These are phyloP conservation scores for Nomada ferruginata DNA, from an alignment of 2,888 invertebrate species.

Conservation along the genomic window DNA sequence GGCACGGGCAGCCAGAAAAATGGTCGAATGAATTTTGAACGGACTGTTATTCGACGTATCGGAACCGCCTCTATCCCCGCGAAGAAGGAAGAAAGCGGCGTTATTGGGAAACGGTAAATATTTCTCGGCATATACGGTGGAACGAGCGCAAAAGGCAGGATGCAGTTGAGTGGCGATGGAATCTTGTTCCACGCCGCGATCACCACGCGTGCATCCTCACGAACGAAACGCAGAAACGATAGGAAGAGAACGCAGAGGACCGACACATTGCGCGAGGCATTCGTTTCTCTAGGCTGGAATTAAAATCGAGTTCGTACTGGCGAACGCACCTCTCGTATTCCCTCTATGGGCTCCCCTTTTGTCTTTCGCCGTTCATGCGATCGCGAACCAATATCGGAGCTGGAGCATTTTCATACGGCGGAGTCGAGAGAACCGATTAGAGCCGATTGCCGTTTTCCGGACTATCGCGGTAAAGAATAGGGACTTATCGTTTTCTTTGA, in stretches of 20 bases:
- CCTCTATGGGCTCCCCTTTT: neutral
- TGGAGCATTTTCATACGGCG: conserved; percentile 61
- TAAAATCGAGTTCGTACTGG: conserved; percentile 51
- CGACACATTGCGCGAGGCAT: conserved; percentile 5
- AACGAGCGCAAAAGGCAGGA: conserved; percentile 59
- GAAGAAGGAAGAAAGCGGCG: conserved; percentile 36
- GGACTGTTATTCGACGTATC: conserved; percentile 68
- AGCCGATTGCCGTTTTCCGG: conserved; percentile 52
- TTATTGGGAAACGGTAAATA: conserved; percentile 77
- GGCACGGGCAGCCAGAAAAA: conserved; percentile 6
- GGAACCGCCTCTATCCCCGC: conserved; percentile 15
- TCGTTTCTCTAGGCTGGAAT: conserved; percentile 46
- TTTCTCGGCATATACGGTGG: conserved; percentile 61
- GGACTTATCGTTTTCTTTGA: conserved; percentile 39
- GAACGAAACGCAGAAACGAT: neutral
- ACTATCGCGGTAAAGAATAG: conserved; percentile 6
- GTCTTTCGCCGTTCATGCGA: conserved; percentile 17
- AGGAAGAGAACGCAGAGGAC: neutral
- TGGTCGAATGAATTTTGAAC: conserved; percentile 73
- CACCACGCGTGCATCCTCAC: conserved; percentile 44
- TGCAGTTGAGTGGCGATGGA: conserved; percentile 53
- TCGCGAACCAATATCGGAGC: conserved; percentile 24
- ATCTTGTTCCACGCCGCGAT: conserved; percentile 63
- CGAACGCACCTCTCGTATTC: conserved; percentile 19
- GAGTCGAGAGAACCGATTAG: conserved; percentile 39